phyloP scores from a whole-genome alignment of 2,888 invertebrate genomes.

The Lasioglossum vierecki region DNA sequence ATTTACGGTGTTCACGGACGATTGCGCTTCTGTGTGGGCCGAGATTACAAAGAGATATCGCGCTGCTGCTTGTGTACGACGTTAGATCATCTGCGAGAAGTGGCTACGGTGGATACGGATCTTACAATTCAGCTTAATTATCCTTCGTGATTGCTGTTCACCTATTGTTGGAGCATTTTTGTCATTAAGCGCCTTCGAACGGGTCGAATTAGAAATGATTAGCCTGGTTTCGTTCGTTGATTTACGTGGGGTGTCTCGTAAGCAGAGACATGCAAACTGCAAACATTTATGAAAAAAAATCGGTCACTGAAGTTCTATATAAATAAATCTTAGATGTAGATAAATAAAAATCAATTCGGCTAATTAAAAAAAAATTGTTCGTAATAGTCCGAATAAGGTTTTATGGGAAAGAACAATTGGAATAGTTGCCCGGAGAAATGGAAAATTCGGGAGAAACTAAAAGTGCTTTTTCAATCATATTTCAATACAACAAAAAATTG shows the following conservation, averaged over 20 bases:
- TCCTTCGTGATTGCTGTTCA: background rate
- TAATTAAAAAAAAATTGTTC: no score
- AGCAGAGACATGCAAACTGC: no score
- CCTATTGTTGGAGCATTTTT: background rate
- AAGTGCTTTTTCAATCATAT: no score
- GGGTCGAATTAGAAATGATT: background rate
- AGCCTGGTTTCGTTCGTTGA: background rate
- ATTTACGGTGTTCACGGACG: constrained; percentile 61
- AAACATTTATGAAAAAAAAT: background rate
- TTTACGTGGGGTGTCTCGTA: background rate
- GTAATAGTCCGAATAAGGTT: no score
- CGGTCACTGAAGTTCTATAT: background rate
- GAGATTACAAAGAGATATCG: constrained; percentile 59
- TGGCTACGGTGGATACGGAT: background rate
- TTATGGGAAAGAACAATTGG: no score
- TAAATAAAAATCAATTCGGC: no score
- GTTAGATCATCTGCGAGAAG: constrained; percentile 7
- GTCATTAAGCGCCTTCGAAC: background rate
- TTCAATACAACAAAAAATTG: no score
- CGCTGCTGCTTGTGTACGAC: constrained; percentile 20
- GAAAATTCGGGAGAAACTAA: no score
- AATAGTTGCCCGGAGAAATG: no score
- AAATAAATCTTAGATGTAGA: no score
- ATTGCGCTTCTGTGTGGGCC: constrained; percentile 35
- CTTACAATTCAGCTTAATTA: constrained; percentile 8